These are phyloP conservation scores for Eupithecia vulgata DNA, from an alignment of 2,888 invertebrate species.

Conservation along the genomic window DNA sequence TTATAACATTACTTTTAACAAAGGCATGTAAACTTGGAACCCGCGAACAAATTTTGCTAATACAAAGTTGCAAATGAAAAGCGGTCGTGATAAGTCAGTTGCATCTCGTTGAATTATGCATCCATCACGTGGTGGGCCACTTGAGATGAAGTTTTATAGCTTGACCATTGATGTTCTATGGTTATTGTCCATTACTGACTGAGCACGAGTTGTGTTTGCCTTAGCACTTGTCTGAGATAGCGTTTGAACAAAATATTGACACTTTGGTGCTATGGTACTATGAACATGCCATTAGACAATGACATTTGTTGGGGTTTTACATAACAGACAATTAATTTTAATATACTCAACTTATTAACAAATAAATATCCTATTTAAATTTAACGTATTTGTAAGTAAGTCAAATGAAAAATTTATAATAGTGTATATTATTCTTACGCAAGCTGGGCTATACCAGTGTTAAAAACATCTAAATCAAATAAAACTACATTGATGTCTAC, in stretches of 20 bases:
- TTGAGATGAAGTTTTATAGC: conserved; percentile 62
- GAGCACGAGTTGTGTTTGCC: conserved; percentile 30
- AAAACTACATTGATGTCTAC: neutral
- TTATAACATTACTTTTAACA: neutral
- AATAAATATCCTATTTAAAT: neutral
- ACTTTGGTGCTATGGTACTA: neutral
- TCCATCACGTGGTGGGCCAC: conserved; percentile 70
- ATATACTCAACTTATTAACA: neutral
- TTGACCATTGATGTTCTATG: conserved; percentile 53
- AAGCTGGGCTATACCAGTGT: neutral
- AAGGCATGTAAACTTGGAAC: neutral
- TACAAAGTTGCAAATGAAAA: conserved; percentile 26
- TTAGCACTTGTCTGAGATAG: conserved; percentile 3
- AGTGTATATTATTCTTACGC: neutral
- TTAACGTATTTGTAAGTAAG: neutral
- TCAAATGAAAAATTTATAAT: neutral
- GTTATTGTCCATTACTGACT: conserved; percentile 53
- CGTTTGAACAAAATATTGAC: conserved; percentile 15
- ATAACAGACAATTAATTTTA: neutral
- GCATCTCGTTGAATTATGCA: conserved; percentile 64
- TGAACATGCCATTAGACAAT: neutral
- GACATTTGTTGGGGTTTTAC: neutral
- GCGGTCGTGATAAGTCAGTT: conserved; percentile 59
- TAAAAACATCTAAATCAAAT: neutral
- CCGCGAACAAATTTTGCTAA: neutral